phyloP scores from a whole-genome alignment of 2,888 invertebrate species.

The Lycocerus yunnanus region DNA sequence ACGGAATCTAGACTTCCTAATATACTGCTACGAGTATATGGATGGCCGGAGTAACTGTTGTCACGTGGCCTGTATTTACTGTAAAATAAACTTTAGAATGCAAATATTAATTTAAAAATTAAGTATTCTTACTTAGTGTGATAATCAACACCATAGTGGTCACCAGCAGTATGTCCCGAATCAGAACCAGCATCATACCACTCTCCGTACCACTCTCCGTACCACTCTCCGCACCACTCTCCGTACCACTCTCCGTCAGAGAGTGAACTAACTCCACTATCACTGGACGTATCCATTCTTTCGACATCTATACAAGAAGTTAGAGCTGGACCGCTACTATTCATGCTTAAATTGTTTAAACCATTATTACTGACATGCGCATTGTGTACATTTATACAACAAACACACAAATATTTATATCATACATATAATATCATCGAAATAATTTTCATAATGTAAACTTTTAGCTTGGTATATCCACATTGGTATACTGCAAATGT shows the following conservation, averaged over 20 bases:
- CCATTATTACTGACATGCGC: conserved; percentile 68
- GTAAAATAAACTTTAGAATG: conserved; percentile 31
- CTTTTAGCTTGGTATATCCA: too few relatives aligned
- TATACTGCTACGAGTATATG: conserved; percentile 56
- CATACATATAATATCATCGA: background rate
- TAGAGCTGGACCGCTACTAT: conserved; percentile 45
- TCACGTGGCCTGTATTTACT: conserved; percentile 77
- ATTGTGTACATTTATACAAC: conserved; percentile 83
- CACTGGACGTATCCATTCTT: conserved; percentile 83
- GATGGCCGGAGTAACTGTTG: conserved; percentile 66
- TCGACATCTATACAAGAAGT: conserved; percentile 61
- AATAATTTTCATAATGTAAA: too few relatives aligned
- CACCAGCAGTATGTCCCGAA: conserved; percentile 68
- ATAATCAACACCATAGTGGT: conserved; percentile 75
- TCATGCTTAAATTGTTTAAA: conserved; percentile 51
- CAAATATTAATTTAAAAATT: background rate
- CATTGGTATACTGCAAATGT: too few relatives aligned
- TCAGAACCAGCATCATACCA: conserved; percentile 90
- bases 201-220: conserved; percentile 89
- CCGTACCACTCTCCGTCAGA: too few relatives aligned
- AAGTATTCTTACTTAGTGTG: conserved; percentile 58
- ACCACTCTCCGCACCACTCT: too few relatives aligned
- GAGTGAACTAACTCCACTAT: conserved; percentile 92
- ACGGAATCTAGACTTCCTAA: conserved; percentile 57
- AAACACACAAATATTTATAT: too few relatives aligned